Base-by-base conservation (phyloP, 2,888 invertebrate genomes). In the Hetaerina titia region DNA sequence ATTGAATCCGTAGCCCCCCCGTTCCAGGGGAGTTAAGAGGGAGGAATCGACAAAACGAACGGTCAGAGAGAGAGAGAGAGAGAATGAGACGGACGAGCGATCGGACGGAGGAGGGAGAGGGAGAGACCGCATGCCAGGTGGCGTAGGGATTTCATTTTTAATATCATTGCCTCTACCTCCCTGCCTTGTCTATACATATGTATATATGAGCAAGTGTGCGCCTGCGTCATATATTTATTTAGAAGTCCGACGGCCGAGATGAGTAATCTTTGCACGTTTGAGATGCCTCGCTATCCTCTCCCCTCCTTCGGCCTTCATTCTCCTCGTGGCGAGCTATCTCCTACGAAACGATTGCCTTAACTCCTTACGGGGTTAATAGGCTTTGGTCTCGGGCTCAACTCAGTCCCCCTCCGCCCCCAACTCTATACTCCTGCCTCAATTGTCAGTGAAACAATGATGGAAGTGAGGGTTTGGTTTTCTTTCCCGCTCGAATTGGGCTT, bases 171-270 rank as follows among this genome's bases (percentile, higher is more conserved):
- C 81, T 7, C 11, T 81, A 25, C 31, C 81, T 13, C 31, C 17
- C 60, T 60, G 1, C 45, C 45, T 45, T 60, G 60, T 17, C 13
- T 17, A 60, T 60, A 60, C 60, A 60, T 81, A 81, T 81, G 81
- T 31, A 81, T 81, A n/a, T 81, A 81, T 81, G 81, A 25, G 74
- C 92, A 4, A n/a, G 64, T 45, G 63, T 22, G 56, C 69, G 22
- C 45, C 56, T 64, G 64, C 31, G 57, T 92, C 92, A 92, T 92
- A 92, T 74, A n/a, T 92, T 92, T 74, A n/a, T 92, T 92, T 92
- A n/a, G 69, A 92, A n/a, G 92, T 31, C 74, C 11, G 81, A 6
- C n/a, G 7, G 9, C 57, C 31, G 88, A 89, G 92, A 74, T 56
- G 92, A 92, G 69, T 74, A 74, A 92, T 69, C 74, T n/a, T 92